These are phyloP conservation scores for Parazoanthus swiftii DNA, from an alignment of 92 coral and sea anemone species.

Conservation along the genomic window DNA sequence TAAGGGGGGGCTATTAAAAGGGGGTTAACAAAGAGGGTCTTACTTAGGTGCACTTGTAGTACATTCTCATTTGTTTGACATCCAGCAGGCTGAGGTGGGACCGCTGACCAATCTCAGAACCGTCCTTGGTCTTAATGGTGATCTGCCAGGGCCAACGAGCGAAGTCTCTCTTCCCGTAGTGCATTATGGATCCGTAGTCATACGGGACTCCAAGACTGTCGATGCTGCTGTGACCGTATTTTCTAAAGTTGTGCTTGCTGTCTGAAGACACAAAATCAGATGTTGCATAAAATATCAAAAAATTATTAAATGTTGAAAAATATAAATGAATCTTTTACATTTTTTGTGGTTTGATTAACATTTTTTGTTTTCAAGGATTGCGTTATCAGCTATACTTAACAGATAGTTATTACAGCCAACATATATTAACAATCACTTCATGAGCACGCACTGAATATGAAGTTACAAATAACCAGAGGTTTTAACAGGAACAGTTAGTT, in stretches of 20 bases:
- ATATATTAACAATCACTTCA: no score
- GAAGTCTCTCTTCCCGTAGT: slow-evolving; percentile 85
- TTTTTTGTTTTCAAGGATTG: no score
- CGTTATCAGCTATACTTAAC: no score
- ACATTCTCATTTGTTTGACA: slow-evolving; percentile 82
- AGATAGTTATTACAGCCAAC: no score
- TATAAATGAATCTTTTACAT: not conserved
- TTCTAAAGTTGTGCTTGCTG: slow-evolving; percentile 79
- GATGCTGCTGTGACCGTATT: slow-evolving; percentile 76
- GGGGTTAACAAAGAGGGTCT: not conserved
- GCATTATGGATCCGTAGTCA: slow-evolving; percentile 95
- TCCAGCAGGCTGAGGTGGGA: slow-evolving; percentile 77
- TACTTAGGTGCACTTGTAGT: slow-evolving; percentile 61
- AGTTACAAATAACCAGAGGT: no score
- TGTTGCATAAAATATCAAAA: not conserved
- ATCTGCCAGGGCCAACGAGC: slow-evolving; percentile 93
- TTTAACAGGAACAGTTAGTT: no score
- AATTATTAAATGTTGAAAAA: not conserved
- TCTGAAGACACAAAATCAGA: slow-evolving; percentile 39
- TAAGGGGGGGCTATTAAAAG: no score
- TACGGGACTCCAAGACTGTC: slow-evolving; percentile 86
- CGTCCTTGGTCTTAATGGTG: slow-evolving; percentile 72
- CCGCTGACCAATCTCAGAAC: slow-evolving; percentile 95
- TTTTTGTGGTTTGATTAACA: no score
- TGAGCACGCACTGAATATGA: no score